Percentiles rank a stretch among this genome's conserved stretches.
phyloP scores from a whole-genome alignment of 2,888 invertebrate genomes.

The Panorpa germanica region DNA sequence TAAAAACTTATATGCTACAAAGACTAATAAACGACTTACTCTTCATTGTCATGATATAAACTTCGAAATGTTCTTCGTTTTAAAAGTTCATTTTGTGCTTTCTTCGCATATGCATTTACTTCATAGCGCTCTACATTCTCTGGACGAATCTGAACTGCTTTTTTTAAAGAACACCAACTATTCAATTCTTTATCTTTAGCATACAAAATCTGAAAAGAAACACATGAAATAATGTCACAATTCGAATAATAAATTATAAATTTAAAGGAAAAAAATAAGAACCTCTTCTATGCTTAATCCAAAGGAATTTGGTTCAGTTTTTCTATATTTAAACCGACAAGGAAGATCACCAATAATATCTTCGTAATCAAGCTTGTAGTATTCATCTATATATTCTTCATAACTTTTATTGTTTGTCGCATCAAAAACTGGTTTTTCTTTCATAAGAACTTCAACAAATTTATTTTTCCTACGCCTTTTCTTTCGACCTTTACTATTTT shows the following conservation, averaged over 20 bases:
- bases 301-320: slow-evolving; percentile 77
- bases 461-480: slow-evolving; percentile 50
- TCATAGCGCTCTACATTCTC: slow-evolving; percentile 66
- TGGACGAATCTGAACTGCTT: slow-evolving; percentile 57
- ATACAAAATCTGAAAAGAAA: slow-evolving; percentile 50
- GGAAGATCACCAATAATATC: slow-evolving; percentile 85
- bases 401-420: slow-evolving; percentile 56
- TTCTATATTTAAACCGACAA: slow-evolving; percentile 82
- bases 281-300: slow-evolving; percentile 86
- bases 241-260: slow-evolving; percentile 4
- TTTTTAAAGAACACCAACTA: slow-evolving; percentile 86
- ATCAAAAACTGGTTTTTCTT: slow-evolving; percentile 70
- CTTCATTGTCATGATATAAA: slow-evolving; percentile 34
- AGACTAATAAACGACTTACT: slow-evolving; percentile 16
- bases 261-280: slow-evolving; percentile 11
- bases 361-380: slow-evolving; percentile 88
- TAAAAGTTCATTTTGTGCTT: slow-evolving; percentile 47
- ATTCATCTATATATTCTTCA: slow-evolving; percentile 82
- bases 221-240: slow-evolving; percentile 4
- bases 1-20: slow-evolving; percentile 5
- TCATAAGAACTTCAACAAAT: slow-evolving; percentile 49
- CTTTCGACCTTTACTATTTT: slow-evolving; percentile 35
- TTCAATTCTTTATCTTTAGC: slow-evolving; percentile 90
- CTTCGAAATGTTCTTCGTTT: slow-evolving; percentile 68
- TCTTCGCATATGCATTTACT: slow-evolving; percentile 50